Conservation (phyloP, 2,888 invertebrate species). For the Chrysolina oricalcia region DNA sequence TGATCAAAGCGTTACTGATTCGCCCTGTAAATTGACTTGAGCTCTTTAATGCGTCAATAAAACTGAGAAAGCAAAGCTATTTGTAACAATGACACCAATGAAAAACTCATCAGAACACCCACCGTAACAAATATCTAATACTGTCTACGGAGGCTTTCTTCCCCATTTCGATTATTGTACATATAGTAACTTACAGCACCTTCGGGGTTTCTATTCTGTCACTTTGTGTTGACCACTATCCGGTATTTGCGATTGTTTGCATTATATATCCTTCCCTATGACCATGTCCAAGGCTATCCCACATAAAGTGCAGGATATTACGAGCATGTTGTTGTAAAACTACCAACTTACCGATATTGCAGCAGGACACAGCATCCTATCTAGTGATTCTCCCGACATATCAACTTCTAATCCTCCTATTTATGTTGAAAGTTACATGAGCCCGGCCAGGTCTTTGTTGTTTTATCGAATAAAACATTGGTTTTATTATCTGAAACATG, state of each 20-base stretch:
- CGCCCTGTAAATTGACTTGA: too few species aligned
- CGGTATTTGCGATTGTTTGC: constrained; percentile 61
- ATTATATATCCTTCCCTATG: constrained; percentile 57
- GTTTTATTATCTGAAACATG: constrained; percentile 58
- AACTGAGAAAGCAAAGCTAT: not conserved
- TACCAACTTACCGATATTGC: constrained; percentile 52
- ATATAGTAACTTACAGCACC: constrained; percentile 59
- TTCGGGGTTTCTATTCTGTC: constrained; percentile 57
- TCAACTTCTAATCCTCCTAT: constrained; percentile 60
- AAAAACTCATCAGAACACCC: constrained; percentile 40
- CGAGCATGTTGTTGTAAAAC: constrained; percentile 54
- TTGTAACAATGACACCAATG: constrained; percentile 9
- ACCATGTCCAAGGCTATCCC: constrained; percentile 52
- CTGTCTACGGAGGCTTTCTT: constrained; percentile 52
- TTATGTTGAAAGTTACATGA: constrained; percentile 63
- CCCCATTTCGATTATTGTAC: constrained; percentile 61
- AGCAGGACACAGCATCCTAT: constrained; percentile 53
- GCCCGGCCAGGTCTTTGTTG: constrained; percentile 57
- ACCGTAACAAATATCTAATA: constrained; percentile 48
- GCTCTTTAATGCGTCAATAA: too few species aligned
- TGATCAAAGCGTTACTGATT: too few species aligned
- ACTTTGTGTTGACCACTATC: constrained; percentile 55
- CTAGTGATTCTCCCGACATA: constrained; percentile 55
- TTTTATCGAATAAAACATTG: constrained; percentile 59
- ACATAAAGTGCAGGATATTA: constrained; percentile 59